Percentiles rank a stretch among this genome's conserved stretches.
These are phyloP conservation scores for Kryptolebias ocellatus DNA, from an alignment of 2,797 vertebrate genomes.

Conservation along the genomic window DNA sequence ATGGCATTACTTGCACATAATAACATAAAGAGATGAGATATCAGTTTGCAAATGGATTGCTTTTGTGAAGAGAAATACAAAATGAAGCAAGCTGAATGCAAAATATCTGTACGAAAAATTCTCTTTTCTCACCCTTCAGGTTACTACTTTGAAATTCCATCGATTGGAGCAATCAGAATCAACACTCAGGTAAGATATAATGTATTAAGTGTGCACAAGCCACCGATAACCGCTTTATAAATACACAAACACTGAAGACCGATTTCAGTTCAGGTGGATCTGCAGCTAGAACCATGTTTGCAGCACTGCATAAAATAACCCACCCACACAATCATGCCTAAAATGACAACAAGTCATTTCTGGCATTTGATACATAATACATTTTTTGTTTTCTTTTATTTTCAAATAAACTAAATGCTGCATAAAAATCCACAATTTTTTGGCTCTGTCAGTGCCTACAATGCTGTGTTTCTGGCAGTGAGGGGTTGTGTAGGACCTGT, in stretches of 20 bases:
- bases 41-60: slow-evolving; percentile 29
- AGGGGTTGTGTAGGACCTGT: background rate
- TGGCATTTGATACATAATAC: no score
- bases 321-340: background rate
- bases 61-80: slow-evolving; percentile 4
- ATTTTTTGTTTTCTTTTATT: background rate
- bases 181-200: slow-evolving; percentile 92
- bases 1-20: slow-evolving; percentile 40
- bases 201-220: background rate
- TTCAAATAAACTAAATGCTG: background rate
- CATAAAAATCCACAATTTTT: background rate
- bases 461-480: slow-evolving; percentile 1
- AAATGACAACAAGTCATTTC: no score
- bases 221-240: background rate
- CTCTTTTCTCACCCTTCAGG: slow-evolving; percentile 78
- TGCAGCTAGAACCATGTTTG: no score
- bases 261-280: no score
- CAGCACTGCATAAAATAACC: background rate
- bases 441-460: background rate
- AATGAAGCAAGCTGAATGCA: background rate
- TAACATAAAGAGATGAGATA: slow-evolving; percentile 44
- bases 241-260: no score
- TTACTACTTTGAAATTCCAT: slow-evolving; percentile 99
- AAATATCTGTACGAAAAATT: slow-evolving; percentile 22
- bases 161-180: slow-evolving; percentile 97